Base-by-base conservation (phyloP, 2,797 vertebrate genomes). In the Orientallactaga sibirica region DNA sequence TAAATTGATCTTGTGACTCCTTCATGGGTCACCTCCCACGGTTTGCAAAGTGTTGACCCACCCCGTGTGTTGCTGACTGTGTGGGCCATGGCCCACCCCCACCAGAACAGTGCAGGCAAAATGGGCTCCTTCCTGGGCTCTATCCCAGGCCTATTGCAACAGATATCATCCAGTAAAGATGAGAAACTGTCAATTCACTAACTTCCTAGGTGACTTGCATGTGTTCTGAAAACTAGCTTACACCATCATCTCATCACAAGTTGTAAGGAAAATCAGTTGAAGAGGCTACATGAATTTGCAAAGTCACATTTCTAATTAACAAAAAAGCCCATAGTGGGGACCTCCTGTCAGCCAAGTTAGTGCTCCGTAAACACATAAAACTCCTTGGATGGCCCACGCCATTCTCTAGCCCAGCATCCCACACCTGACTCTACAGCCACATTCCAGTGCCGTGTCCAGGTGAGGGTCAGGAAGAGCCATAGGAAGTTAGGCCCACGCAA, bases 1-100 rank as follows among this genome's bases (percentile, higher is more conserved):
- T 48, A 66, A 86, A 37, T 27, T 79, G 58, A 94, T 66, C 29
- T 48, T 80, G 67, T 68, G 79, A 88, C 58, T 93, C 12, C 8
- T 58, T 55, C 52, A 37, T 19, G 43, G 37, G 67, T 75, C 27
- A 90, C 37, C 29, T 61, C 79, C 75, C 24, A 83, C 24, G 29
- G 43, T 73, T 12, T 67, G 61, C 12, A 81, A 86, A 88, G 70
- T 52, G 48, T 14, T 66, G 64, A 68, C 64, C 71, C 27, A 78
- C 0, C 9, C 14, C 37, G 66, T 52, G 82, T 58, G 81, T 84
- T 95, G 90, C 29, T 75, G 88, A 86, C 62, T 22, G 2, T 37
- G 24, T 76, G 37, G n/a, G 55, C 74, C 61, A 79, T 27, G 48
- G 37, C 27, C 24, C 20, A 92, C 55, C 20, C 66, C n/a, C 73